A percentile compares a stretch with the other conserved stretches of the same genome.
These are phyloP conservation scores for Neoarius graeffei DNA, from an alignment of 2,113 vertebrate species.

Conservation along the genomic window DNA sequence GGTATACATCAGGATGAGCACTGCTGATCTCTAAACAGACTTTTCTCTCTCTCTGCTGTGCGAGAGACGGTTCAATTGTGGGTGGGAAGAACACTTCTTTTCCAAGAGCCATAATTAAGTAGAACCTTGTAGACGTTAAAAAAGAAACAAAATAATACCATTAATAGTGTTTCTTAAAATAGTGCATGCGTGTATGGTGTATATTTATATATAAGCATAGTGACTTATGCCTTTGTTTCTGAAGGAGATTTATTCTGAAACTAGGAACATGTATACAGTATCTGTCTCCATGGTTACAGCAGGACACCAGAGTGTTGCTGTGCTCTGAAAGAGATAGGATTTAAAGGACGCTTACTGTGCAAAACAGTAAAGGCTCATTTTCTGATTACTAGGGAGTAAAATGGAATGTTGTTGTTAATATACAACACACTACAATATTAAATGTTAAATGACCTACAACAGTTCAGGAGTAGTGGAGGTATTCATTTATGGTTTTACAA, in stretches of 20 bases:
- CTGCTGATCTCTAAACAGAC: slow-evolving; percentile 8
- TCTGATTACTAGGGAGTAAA: slow-evolving; percentile 4
- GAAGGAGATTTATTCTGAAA: not conserved
- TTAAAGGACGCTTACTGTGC: slow-evolving; percentile 1
- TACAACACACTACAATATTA: not conserved
- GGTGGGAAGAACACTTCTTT: slow-evolving; percentile 10
- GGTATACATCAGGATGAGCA: not conserved
- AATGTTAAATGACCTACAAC: not conserved
- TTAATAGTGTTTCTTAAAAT: not conserved
- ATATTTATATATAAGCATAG: no score
- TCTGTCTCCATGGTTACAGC: slow-evolving; percentile 34
- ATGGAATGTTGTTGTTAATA: not conserved
- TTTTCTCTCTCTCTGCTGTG: not conserved
- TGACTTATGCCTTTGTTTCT: not conserved
- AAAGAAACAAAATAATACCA: slow-evolving; percentile 4
- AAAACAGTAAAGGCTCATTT: slow-evolving; percentile 19
- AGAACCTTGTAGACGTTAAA: slow-evolving; percentile 45
- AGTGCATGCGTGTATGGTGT: not conserved
- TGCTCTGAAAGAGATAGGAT: slow-evolving; percentile 4
- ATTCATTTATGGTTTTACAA: slow-evolving; percentile 2
- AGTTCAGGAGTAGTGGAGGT: not conserved
- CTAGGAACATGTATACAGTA: not conserved
- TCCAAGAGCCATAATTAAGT: slow-evolving; percentile 24
- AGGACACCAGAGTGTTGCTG: slow-evolving; percentile 5
- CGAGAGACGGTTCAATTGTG: not conserved